Evolutionary conservation across 1,140 invertebrate species (phyloP).

Genomic region (Homarus americanus): DNA sequence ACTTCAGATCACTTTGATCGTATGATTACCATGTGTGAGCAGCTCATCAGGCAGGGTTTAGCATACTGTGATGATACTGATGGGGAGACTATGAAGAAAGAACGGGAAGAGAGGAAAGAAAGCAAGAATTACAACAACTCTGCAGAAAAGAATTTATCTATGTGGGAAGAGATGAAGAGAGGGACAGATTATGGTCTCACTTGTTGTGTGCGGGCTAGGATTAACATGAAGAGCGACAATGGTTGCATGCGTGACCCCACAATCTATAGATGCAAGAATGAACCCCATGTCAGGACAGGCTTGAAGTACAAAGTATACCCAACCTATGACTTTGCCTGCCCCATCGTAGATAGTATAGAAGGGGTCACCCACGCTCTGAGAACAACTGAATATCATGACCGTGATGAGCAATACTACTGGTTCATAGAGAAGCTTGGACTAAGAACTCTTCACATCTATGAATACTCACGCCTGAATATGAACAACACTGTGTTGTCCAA

Average conservation of each 20-base stretch:
- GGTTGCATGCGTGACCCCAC: conserved; percentile 99
- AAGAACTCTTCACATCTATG: conserved; percentile 95
- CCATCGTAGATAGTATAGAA: conserved; percentile 98
- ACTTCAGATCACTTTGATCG: conserved; percentile 98
- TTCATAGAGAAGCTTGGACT: conserved; percentile 92
- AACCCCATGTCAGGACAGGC: conserved; percentile 94
- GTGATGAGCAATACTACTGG: conserved; percentile 99
- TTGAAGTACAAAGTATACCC: conserved; percentile 99
- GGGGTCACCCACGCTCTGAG: conserved; percentile 97
- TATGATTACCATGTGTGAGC: conserved; percentile 92
- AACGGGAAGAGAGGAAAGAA: conserved; percentile 93
- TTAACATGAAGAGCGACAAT: conserved; percentile 97
- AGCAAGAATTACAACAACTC: conserved; percentile 92
- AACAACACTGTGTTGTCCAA: conserved; percentile 99
- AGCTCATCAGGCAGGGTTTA: conserved; percentile 90
- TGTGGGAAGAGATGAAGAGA: conserved; percentile 98
- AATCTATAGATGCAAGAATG: conserved; percentile 98
- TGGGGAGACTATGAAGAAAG: conserved; percentile 94
- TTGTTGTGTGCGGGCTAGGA: conserved; percentile 97
- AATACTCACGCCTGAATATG: conserved; percentile 97
- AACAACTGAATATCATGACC: conserved; percentile 99
- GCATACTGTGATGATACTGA: conserved; percentile 99
- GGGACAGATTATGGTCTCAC: conserved; percentile 88
- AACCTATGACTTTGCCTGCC: conserved; percentile 99
- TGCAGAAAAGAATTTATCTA: conserved; percentile 89